These are phyloP conservation scores for Lacerta viridis DNA, from an alignment of 2,797 vertebrate genomes.

Conservation along the genomic window DNA sequence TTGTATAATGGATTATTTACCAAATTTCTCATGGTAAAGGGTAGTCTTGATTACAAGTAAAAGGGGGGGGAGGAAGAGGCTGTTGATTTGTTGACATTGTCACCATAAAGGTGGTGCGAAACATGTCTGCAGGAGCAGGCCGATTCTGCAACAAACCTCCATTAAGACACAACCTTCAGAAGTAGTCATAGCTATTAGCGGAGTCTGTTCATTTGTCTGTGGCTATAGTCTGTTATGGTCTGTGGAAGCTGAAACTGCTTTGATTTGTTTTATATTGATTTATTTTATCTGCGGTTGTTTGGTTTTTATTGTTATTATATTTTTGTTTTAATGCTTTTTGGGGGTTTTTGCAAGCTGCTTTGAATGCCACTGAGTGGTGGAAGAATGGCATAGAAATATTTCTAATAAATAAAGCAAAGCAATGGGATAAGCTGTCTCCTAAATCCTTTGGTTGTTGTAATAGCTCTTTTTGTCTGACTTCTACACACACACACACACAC, in stretches of 20 bases:
- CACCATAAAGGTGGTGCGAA: neutral
- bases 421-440: neutral
- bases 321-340: slow-evolving; percentile 7
- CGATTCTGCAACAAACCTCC: neutral
- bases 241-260: neutral
- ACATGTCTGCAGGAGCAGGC: neutral
- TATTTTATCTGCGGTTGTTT: neutral
- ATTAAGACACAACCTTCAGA: neutral
- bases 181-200: neutral
- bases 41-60: too few species aligned
- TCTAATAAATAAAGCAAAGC: neutral
- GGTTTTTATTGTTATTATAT: slow-evolving; percentile 9
- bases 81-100: too few species aligned
- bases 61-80: accelerated
- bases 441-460: neutral
- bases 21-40: too few species aligned
- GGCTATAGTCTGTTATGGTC: neutral
- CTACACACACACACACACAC: neutral
- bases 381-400: neutral
- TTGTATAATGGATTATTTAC: neutral
- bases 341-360: neutral
- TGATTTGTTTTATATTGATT: slow-evolving; percentile 22
- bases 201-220: neutral
- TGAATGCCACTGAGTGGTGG: neutral
- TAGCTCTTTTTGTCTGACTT: neutral